Base-by-base conservation (phyloP, 53 echinoderm and acorn worm species). In the Echinarachnius parma region DNA sequence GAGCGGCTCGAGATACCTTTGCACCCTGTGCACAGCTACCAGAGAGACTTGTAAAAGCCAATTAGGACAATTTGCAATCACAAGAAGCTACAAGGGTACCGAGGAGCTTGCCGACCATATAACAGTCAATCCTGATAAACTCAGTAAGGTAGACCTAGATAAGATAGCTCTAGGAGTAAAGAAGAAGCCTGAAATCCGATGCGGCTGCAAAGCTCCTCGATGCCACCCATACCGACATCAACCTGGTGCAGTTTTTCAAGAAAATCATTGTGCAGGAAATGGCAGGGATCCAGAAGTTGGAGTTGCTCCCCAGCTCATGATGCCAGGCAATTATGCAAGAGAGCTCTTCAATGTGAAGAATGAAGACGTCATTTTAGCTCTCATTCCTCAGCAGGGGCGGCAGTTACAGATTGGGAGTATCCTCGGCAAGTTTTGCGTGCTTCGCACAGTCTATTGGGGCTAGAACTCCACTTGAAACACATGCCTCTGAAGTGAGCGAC, bases 281-380 rank as follows among this genome's bases (percentile, higher is more conserved):
- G 22, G 76, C 76, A 4, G 59, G 26, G 7, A n/a, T 76, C 5
- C 45, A 42, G 13, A 5, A 56, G 11, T 81, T 54, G 81, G 75
- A 81, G 52, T 32, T 61, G 59, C 62, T 3, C 76, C 82, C 1
- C 36, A 53, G 52, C 48, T 76, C 0, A 82, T 82, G 82, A 82
- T 82, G 82, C 82, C 75, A 42, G 82, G 76, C 9, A 82, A 76
- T 48, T 82, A 76, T 59, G 75, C 82, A 9, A 59, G 65, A 11
- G 52, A 78, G 22, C 15, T 78, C 5, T 78, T 78, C 29, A 5
- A 31, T 10, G 35, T 7, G n/a, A 28, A 60, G 28, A 60, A 76
- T 28, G 27, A 3, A 2, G 47, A 76, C 15, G 21, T 68, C n/a
- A 49, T 48, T 10, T 16, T 68, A 10, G 16, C 27, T 1, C 22